Evolutionary conservation across 2,113 vertebrate genomes (phyloP), one percentile per base, ranked within the genome.

Genomic region (Varanus komodoensis): DNA sequence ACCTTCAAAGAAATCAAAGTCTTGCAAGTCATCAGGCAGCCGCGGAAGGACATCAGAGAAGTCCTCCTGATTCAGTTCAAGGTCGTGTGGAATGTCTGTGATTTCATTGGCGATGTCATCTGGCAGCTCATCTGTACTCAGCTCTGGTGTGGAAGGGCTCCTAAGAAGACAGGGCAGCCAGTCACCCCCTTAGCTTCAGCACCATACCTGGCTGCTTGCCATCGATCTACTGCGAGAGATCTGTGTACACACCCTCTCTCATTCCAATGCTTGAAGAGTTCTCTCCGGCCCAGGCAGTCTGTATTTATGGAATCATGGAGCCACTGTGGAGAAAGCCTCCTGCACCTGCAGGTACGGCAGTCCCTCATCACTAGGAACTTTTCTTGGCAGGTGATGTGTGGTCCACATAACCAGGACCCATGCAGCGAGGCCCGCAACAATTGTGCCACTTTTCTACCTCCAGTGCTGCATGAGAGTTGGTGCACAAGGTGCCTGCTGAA

Each of bases 1-100:
- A 99, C 99, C 99, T 99, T 99, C 99, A 97, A 99, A 99, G 92
- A 99, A 98, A 98, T 99, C 99, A 95, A 99, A 99, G 96, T 99
- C 99, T 96, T 98, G 99, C 95, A 99, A 97, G 96, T 99, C 99
- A 88, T 99, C 99, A 0, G 99, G 98, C 91, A 99, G 97, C 96
- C 99, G 96, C 0, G 99, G 99, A 92, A 99, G 97, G 94, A 99
- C 99, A 2, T 99, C 99, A 1, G 99, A 98, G 91, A 99, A 99
- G 95, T 99, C 99, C 95, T 99, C 99, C 96, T 99, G 99, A 97
- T 99, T 99, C 89, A 99, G 97, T 97, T 99, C 99, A 80, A 99
- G 97, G 96, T 99, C 99, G 38, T 99, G 98, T 96, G 99, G 99
- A 99, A 99, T 99, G 98, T 99, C 99, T 95, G 98, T 98, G 95